Base-by-base conservation (phyloP, 2,888 invertebrate species). In the Nezara viridula region DNA sequence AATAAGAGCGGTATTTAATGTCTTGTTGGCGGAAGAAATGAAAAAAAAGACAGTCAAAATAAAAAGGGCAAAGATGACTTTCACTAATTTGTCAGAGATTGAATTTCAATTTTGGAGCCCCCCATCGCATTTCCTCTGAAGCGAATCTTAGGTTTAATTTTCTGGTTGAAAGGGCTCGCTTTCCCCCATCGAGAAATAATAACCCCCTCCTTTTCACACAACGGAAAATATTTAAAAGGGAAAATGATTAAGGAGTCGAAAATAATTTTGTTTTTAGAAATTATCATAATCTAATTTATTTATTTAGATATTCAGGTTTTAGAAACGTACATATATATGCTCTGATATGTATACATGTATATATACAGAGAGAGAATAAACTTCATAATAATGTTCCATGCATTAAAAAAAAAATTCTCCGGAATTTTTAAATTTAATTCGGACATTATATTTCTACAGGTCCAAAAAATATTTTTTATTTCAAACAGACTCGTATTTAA, bases 21-120 rank as follows among this genome's bases (percentile, higher is more conserved):
- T 4, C 7, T 66, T 6, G 5, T 66, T 32, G 24, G 37, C 1
- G 66, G 21, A 73, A 73, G 37, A 37, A 73, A 73, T 73, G 55
- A 55, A 60, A 27, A 27, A 60, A 60, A 60, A 60, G 0, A 27
- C 27, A 27, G 5, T 12, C 27, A 19, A 32, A 73, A 73, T 73
- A 32, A 73, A 73, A 73, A 73, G 32, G 66, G 16, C 66, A 73
- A 73, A 73, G 66, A 73, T 73, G 66, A 73, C 66, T 73, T 73
- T 32, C 21, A 73, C 66, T 73, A 73, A 73, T 73, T 37, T 73
- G 66, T 73, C 66, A 73, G 32, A 66, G 66, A 73, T 73, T 73
- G 66, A 73, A 73, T 73, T 73, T 73, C 66, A 73, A 73, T 73
- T 73, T 73, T 32, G 37, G 66, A 3, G 66, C 32, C 37, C 66